Evolutionary conservation across 2,113 vertebrate species (phyloP).

Genomic region (Salvelinus fontinalis): DNA sequence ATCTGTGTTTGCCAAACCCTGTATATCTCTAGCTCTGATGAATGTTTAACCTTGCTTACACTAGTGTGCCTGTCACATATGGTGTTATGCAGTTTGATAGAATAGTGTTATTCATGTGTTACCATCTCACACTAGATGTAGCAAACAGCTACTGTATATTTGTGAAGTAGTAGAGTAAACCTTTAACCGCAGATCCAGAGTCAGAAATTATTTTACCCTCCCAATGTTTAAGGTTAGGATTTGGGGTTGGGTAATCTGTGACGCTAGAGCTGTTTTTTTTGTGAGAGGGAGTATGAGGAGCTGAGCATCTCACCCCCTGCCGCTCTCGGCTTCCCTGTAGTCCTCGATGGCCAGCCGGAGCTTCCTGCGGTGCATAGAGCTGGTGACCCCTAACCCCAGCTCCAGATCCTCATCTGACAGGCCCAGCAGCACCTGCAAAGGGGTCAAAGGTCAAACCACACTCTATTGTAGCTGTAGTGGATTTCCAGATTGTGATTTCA

Average conservation of each 20-base stretch:
- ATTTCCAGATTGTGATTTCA: neutral
- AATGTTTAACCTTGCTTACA: no score
- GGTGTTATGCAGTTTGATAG: neutral
- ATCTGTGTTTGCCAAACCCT: no score
- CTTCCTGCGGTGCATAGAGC: slow-evolving; percentile 72
- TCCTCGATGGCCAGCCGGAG: slow-evolving; percentile 76
- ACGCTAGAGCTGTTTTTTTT: no score
- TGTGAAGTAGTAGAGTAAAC: no score
- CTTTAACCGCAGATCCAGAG: neutral
- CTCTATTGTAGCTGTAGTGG: no score
- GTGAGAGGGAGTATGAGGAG: no score
- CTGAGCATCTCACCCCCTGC: slow-evolving; percentile 58
- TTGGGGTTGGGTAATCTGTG: no score
- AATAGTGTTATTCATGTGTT: neutral
- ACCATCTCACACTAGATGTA: slow-evolving; percentile 15
- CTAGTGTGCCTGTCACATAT: neutral
- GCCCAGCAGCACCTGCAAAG: slow-evolving; percentile 70
- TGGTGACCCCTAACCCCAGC: slow-evolving; percentile 68
- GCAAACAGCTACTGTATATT: no score
- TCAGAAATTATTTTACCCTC: no score
- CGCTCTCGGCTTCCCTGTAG: slow-evolving; percentile 67
- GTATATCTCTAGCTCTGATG: no score
- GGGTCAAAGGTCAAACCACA: neutral
- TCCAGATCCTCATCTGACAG: slow-evolving; percentile 75
- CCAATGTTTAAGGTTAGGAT: no score